Base-by-base conservation (phyloP, 2,113 vertebrate species). In the Malurus alboscapulatus region DNA sequence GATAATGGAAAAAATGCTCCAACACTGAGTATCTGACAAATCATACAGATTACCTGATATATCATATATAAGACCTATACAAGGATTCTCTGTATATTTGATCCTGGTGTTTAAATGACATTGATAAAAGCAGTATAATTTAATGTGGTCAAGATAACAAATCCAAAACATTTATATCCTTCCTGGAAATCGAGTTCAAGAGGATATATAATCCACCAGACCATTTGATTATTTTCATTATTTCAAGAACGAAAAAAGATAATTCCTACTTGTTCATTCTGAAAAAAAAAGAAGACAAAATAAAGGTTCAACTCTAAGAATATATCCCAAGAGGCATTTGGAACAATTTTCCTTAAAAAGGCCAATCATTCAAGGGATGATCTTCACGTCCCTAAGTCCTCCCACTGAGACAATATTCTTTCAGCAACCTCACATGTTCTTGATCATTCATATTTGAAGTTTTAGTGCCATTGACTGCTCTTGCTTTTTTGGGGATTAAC, bases 391-490 rank as follows among this genome's bases (percentile, higher is more conserved):
- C 50, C 54, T 54, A 75, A 87, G 5, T 91, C 62, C 38, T 92
- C 74, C 87, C 75, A 80, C 42, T 87, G 84, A 85, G 75, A 73
- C 4, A 1, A 62, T 77, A 90, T 86, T 93, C 80, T 85, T 94
- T 94, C 59, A 87, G 32, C 47, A 89, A n/a, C 71, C 18, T 91
- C 93, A 67, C 34, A 1, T 80, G 87, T 85, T 94, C 58, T 34
- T 55, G 51, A 88, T 89, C 77, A 91, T 94, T 92, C 71, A 74
- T 90, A 94, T 91, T 73, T 92, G 81, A 94, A 94, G 75, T 55
- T 87, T 94, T 88, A 91, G 63, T 87, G 78, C n/a, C 84, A 92
- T 57, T 94, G 78, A 93, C 81, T 73, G 93, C 78, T 92, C 34
- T 75, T 74, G 58, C 59, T 91, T 94, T 90, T 89, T 44, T 1